Percentiles rank a stretch among this genome's conserved stretches.
phyloP scores from a whole-genome alignment of 2,797 vertebrate species.

The Trachurus trachurus region DNA sequence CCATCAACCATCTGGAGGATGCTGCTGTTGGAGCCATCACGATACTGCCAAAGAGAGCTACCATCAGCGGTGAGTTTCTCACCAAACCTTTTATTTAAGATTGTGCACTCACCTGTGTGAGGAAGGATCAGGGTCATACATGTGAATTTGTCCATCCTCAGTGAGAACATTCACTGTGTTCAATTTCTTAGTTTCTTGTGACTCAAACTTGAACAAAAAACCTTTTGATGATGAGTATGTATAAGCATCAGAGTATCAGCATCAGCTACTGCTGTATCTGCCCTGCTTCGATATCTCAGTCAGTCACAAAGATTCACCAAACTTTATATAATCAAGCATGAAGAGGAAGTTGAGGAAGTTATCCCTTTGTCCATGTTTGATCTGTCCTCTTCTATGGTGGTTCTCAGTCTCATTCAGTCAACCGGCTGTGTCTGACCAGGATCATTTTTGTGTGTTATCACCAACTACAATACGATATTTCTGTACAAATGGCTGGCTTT shows the following conservation, averaged over 20 bases:
- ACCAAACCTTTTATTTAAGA: no score
- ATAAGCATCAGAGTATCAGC: not conserved
- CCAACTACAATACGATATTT: no score
- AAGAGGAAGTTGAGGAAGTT: not conserved
- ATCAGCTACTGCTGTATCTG: conserved; percentile 16
- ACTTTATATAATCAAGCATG: not conserved
- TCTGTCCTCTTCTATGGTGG: not conserved
- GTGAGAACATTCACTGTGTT: conserved; percentile 4
- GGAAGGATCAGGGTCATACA: not conserved
- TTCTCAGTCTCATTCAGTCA: not conserved
- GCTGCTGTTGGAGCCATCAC: conserved; percentile 94
- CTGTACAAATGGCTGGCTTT: no score
- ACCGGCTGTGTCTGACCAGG: not conserved
- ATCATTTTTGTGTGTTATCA: no score
- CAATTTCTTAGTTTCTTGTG: not conserved
- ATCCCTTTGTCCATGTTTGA: not conserved
- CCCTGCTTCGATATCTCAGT: not conserved
- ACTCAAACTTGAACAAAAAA: not conserved
- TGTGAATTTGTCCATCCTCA: not conserved
- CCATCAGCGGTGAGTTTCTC: conserved; percentile 88
- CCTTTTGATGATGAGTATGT: conserved; percentile 21
- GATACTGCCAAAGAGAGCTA: conserved; percentile 94
- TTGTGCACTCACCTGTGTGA: not conserved
- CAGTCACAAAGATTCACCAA: not conserved
- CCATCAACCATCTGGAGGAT: conserved; percentile 92